Conservation (phyloP, 2,113 vertebrate species). For the Dascyllus trimaculatus region DNA sequence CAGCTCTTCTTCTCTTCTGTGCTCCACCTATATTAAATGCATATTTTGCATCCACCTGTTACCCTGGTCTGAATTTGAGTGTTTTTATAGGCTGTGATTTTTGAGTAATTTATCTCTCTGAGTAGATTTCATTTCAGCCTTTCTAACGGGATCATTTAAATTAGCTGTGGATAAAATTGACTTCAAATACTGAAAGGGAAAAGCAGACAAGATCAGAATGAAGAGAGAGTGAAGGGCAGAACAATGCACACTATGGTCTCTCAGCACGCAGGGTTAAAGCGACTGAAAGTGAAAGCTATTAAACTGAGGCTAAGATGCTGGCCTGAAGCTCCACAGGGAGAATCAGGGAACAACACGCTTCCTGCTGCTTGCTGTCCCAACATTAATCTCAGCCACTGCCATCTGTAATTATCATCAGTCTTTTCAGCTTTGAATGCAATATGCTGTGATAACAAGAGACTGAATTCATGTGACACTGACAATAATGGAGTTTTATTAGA, state of each 20-base stretch:
- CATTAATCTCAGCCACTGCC: slow-evolving; percentile 14
- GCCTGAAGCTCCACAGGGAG: not conserved
- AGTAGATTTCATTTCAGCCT: not conserved
- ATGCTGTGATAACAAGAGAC: slow-evolving; percentile 1
- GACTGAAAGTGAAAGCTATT: slow-evolving; percentile 17
- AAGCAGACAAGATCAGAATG: not conserved
- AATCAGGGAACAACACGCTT: not conserved
- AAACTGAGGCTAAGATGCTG: slow-evolving; percentile 9
- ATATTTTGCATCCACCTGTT: not conserved
- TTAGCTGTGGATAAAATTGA: not conserved
- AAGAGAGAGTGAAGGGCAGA: not conserved
- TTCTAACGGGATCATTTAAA: not conserved
- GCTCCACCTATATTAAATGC: no score
- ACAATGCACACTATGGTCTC: not conserved
- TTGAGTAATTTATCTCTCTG: no score
- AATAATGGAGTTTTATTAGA: slow-evolving; percentile 1
- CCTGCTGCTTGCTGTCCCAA: slow-evolving; percentile 10
- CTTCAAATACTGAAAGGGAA: not conserved
- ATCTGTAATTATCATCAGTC: slow-evolving; percentile 30
- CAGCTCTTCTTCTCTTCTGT: no score
- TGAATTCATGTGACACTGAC: not conserved
- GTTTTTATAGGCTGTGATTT: no score
- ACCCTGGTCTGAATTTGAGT: no score
- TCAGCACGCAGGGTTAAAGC: slow-evolving; percentile 5
- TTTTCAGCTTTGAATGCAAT: slow-evolving; percentile 10